Evolutionary conservation across 2,113 vertebrate genomes (phyloP).

Genomic region (Proterorhinus semilunaris): DNA sequence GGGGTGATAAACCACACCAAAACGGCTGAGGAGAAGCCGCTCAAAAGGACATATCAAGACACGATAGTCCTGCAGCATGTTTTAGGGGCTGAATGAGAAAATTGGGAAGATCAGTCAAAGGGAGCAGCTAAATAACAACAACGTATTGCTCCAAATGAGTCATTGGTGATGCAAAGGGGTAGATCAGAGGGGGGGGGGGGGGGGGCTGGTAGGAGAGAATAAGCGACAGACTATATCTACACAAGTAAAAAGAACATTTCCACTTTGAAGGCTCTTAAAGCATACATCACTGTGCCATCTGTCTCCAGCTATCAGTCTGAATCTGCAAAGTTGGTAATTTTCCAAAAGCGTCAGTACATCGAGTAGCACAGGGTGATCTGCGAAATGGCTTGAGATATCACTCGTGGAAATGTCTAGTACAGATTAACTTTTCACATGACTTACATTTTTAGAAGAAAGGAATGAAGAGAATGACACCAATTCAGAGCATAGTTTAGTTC

Average conservation of each 20-base stretch:
- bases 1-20: conserved; percentile 50
- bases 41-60: conserved; percentile 54
- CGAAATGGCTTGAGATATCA: background rate
- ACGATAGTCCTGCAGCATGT: conserved; percentile 33
- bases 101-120: conserved; percentile 34
- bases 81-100: conserved; percentile 29
- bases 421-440: background rate
- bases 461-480: background rate
- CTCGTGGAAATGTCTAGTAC: background rate
- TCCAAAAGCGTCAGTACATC: background rate
- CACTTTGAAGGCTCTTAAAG: background rate
- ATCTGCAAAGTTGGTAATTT: background rate
- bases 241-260: conserved; percentile 1
- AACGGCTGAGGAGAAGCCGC: conserved; percentile 40
- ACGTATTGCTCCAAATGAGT: conserved; percentile 67
- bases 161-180: conserved; percentile 53
- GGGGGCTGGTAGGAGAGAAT: conserved; percentile 18
- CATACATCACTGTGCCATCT: conserved; percentile 3
- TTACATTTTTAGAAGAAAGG: background rate
- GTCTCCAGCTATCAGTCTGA: background rate
- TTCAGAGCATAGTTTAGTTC: background rate
- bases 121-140: conserved; percentile 65
- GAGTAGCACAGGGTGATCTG: background rate
- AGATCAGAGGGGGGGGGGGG: conserved; percentile 36
- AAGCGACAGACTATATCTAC: background rate